Evolutionary conservation across 2,888 invertebrate genomes (phyloP).

Genomic region (Caenorhabditis macrosperma): DNA sequence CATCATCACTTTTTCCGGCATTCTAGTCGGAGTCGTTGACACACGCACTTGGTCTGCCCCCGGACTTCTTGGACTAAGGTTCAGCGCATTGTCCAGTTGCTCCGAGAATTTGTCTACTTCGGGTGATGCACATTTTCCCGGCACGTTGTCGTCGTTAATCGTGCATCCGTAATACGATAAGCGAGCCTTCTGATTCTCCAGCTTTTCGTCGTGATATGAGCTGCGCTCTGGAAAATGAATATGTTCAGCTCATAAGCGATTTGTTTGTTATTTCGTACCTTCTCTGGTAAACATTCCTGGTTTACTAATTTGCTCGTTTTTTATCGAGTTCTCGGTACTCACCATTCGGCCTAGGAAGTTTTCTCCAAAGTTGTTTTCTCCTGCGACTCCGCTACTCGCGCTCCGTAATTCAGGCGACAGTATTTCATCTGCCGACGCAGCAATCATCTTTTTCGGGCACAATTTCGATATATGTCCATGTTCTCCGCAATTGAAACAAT

Average conservation of each 20-base stretch:
- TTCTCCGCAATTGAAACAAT: conserved; percentile 43
- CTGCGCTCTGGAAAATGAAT: background rate
- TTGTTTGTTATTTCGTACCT: no score
- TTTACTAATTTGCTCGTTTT: background rate
- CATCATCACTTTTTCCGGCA: background rate
- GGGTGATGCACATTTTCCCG: background rate
- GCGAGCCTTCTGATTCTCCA: conserved; percentile 37
- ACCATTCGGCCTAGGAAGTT: background rate
- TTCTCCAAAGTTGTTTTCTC: background rate
- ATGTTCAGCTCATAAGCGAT: background rate
- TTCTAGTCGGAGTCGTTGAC: background rate
- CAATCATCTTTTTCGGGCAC: conserved; percentile 34
- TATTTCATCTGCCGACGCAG: conserved; percentile 5
- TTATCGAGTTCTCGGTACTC: background rate
- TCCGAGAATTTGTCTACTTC: conserved; percentile 42
- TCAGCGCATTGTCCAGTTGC: conserved; percentile 37
- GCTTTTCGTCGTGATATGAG: conserved; percentile 8
- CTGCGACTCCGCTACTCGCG: background rate
- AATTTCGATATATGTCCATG: conserved; percentile 44
- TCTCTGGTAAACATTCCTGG: no score
- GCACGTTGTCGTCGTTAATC: background rate
- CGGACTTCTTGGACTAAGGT: background rate
- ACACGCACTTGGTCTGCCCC: background rate
- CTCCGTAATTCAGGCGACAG: background rate
- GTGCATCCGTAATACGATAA: conserved; percentile 31